These are phyloP conservation scores for Malthinus flaveolus DNA, from an alignment of 2,888 invertebrate species.

Conservation along the genomic window DNA sequence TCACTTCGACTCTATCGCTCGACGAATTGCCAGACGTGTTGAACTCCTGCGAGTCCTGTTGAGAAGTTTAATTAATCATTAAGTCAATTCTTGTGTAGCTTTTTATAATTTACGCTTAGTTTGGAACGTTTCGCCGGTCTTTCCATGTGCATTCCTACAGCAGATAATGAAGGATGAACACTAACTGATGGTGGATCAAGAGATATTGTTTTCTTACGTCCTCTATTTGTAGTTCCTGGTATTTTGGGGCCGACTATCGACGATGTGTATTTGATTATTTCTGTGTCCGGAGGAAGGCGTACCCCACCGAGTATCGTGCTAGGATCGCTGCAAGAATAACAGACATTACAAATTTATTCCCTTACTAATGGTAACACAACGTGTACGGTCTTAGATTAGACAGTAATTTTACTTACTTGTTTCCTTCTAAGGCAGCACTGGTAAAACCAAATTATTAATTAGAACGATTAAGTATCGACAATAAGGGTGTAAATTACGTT, in stretches of 20 bases:
- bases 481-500: too few species aligned
- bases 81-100: conserved; percentile 34
- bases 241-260: conserved; percentile 85
- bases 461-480: too few species aligned
- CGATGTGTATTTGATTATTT: conserved; percentile 88
- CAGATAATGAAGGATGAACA: conserved; percentile 58
- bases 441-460: conserved; percentile 34
- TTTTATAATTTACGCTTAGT: conserved; percentile 44
- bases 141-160: conserved; percentile 56
- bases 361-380: background rate
- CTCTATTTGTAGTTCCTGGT: conserved; percentile 81
- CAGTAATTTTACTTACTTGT: conserved; percentile 57
- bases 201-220: conserved; percentile 87
- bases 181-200: conserved; percentile 73
- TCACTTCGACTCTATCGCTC: conserved; percentile 79
- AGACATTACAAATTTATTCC: background rate
- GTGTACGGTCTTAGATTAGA: background rate
- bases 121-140: conserved; percentile 54
- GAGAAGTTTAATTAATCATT: conserved; percentile 10
- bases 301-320: conserved; percentile 82
- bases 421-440: conserved; percentile 75
- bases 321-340: conserved; percentile 65
- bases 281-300: conserved; percentile 83
- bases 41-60: conserved; percentile 43
- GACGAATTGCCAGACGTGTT: conserved; percentile 45